Conservation (phyloP, 2,113 vertebrate species). For the Crotalus horridus region DNA sequence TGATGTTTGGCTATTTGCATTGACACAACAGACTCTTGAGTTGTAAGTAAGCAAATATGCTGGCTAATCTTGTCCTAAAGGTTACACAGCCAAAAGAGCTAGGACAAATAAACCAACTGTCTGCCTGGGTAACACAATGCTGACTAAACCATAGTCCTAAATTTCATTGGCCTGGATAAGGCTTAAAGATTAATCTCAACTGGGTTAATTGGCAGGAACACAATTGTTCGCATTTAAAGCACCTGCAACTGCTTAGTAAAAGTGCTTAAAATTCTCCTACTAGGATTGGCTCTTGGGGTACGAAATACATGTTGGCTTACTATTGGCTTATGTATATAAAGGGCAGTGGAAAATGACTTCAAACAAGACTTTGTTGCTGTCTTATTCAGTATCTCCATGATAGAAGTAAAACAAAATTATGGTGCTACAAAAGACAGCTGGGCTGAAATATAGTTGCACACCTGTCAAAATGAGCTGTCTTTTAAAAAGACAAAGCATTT, state of each 20-base stretch:
- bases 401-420: neutral
- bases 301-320: slow-evolving; percentile 68
- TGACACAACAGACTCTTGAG: neutral
- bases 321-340: slow-evolving; percentile 64
- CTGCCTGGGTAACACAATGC: neutral
- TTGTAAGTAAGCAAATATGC: neutral
- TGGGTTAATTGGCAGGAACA: slow-evolving; percentile 15
- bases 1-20: neutral
- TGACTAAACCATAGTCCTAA: neutral
- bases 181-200: slow-evolving; percentile 48
- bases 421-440: neutral
- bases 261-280: slow-evolving; percentile 48
- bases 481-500: neutral
- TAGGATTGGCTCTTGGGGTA: slow-evolving; percentile 65
- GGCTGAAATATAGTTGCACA: neutral
- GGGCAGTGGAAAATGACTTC: slow-evolving; percentile 39
- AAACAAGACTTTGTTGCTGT: slow-evolving; percentile 32
- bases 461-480: neutral
- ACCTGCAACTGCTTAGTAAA: slow-evolving; percentile 32
- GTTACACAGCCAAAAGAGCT: neutral
- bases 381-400: slow-evolving; percentile 45
- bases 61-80: neutral
- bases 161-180: neutral
- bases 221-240: slow-evolving; percentile 13
- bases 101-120: neutral